phyloP scores from a whole-genome alignment of 2,113 vertebrate genomes.

The Festucalex cinctus region DNA sequence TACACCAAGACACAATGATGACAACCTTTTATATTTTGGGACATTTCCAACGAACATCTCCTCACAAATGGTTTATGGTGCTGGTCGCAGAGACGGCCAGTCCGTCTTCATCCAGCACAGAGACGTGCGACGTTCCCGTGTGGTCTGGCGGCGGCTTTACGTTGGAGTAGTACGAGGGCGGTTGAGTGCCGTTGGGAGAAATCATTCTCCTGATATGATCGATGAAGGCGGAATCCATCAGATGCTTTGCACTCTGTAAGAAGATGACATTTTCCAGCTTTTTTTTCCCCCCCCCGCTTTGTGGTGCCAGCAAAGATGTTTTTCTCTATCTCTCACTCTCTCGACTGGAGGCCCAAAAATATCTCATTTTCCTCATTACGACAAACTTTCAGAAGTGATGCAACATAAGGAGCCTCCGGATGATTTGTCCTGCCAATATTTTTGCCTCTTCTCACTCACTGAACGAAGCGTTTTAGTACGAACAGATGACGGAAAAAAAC shows the following conservation, averaged over 20 bases:
- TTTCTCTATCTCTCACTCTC: no score
- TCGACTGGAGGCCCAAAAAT: no score
- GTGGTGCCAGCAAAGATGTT: no score
- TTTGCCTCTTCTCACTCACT: no score
- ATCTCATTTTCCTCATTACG: no score
- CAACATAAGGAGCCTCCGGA: no score
- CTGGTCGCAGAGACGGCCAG: constrained; percentile 85
- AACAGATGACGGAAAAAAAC: no score
- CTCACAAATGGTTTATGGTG: constrained; percentile 87
- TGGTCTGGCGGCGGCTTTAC: constrained; percentile 21
- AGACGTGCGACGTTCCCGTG: constrained; percentile 77
- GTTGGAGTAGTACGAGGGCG: constrained; percentile 54
- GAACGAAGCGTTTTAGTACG: no score
- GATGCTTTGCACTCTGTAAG: constrained; percentile 38
- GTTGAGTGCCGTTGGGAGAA: constrained; percentile 13
- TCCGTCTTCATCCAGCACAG: constrained; percentile 79
- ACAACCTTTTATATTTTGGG: not conserved
- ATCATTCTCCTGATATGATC: constrained; percentile 64
- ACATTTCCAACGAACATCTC: not conserved
- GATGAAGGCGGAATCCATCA: constrained; percentile 67
- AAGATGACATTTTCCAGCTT: not conserved
- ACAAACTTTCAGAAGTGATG: no score
- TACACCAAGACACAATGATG: constrained; percentile 37
- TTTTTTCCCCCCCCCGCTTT: not conserved
- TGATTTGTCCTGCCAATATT: no score